Percentiles rank a stretch among this genome's conserved stretches.
phyloP scores from a whole-genome alignment of 2,113 vertebrate species.

The Serinus canaria region DNA sequence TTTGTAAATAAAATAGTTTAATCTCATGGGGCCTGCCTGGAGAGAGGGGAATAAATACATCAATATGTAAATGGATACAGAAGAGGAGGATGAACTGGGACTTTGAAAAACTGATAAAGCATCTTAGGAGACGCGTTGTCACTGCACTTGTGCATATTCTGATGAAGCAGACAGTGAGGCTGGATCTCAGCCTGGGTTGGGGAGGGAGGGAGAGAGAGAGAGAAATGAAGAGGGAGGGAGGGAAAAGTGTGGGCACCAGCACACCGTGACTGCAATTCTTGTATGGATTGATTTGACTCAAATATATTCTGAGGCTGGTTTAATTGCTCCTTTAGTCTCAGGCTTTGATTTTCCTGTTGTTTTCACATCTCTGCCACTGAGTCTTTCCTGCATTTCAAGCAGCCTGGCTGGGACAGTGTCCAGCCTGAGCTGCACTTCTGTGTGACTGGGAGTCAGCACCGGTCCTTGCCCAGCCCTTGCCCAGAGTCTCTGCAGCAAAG shows the following conservation, averaged over 20 bases:
- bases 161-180: slow-evolving; percentile 22
- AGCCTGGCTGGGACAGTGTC: background rate
- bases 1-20: slow-evolving; percentile 64
- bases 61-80: slow-evolving; percentile 69
- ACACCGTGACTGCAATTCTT: slow-evolving; percentile 40
- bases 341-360: slow-evolving; percentile 50
- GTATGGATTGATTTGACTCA: slow-evolving; percentile 57
- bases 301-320: slow-evolving; percentile 50
- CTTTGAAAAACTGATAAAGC: slow-evolving; percentile 64
- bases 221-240: background rate
- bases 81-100: slow-evolving; percentile 16
- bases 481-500: background rate
- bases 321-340: slow-evolving; percentile 63
- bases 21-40: slow-evolving; percentile 43
- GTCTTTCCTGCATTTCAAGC: slow-evolving; percentile 39
- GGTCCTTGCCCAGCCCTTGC: background rate
- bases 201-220: background rate
- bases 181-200: background rate
- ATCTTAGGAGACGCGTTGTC: slow-evolving; percentile 31
- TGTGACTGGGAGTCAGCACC: background rate
- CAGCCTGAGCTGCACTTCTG: background rate
- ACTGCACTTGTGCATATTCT: slow-evolving; percentile 17
- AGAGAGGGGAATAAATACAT: slow-evolving; percentile 59
- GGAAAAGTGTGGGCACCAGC: background rate
- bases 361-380: background rate